Base-by-base conservation (phyloP, 2,797 vertebrate species). In the Rhincodon typus region DNA sequence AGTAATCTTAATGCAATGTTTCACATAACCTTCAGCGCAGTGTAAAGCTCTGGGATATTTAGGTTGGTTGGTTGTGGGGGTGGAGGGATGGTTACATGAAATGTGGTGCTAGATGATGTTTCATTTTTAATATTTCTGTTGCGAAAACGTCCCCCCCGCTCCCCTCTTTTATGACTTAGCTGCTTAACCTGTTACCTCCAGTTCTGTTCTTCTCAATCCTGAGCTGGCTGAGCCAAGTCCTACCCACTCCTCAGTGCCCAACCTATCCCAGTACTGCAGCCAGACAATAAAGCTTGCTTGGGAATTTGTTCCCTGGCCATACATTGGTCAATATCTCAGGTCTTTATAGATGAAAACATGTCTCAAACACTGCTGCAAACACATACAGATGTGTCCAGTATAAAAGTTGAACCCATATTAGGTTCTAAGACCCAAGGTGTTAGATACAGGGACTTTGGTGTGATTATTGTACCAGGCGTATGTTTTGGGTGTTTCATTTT, bases 1-100 rank as follows among this genome's bases (percentile, higher is more conserved):
- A 95, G 94, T 23, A 95, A 17, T 53, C 94, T 74, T 95, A 74
- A 72, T 95, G 94, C 50, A 46, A 7, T 53, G 42, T n/a, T 95
- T 95, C 94, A 77, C 94, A 50, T 95, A 74, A 50, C 94, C 94
- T 95, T 95, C 70, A 74, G 25, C 53, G 42, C 46, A 53, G 94
- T 8, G 27, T 95, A 53, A 72, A 95, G 23, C 90, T 69, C 62
- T 7, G 38, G 19, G 79, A 42, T 77, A n/a, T 77, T 34, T 77
- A 34, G 10, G 30, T 77, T 34, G 72, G 72, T 74, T 74, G 3
- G 1, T 8, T 4, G 21, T 38, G 79, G 19, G 77, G 5, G n/a
- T 19, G 79, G 77, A 30, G 27, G 27, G 53, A 27, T 27, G 30
- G 5, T 67, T 67, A 69, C 38, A 42, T n/a, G 12, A 42, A 12